Evolutionary conservation across 2,113 vertebrate species (phyloP).

Genomic region (Amblyornis subalaris): DNA sequence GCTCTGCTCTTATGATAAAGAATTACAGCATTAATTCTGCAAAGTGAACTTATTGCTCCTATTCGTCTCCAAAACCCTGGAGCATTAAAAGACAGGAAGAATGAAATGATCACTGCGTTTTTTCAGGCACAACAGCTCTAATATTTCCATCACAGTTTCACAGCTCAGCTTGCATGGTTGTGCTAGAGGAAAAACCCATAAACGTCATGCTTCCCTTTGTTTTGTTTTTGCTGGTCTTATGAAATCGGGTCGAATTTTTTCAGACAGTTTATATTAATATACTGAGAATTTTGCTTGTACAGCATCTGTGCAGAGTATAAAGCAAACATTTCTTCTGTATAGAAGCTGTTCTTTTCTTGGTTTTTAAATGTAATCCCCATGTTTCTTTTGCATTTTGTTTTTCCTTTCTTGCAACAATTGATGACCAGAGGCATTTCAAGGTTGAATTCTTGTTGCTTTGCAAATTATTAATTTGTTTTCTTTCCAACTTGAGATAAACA

Average conservation of each 20-base stretch:
- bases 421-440: constrained; percentile 53
- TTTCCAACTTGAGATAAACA: constrained; percentile 16
- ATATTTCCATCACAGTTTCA: constrained; percentile 88
- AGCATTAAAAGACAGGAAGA: constrained; percentile 92
- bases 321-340: constrained; percentile 34
- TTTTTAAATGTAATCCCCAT: constrained; percentile 12
- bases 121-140: constrained; percentile 83
- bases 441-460: constrained; percentile 1
- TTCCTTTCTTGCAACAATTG: constrained; percentile 16
- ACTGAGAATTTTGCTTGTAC: constrained; percentile 61
- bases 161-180: constrained; percentile 66
- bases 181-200: constrained; percentile 59
- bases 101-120: constrained; percentile 91
- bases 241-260: constrained; percentile 60
- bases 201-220: constrained; percentile 68
- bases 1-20: constrained; percentile 94
- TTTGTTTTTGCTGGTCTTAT: constrained; percentile 66
- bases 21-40: constrained; percentile 99
- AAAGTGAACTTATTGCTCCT: constrained; percentile 98
- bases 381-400: constrained; percentile 19
- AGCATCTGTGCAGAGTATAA: constrained; percentile 33
- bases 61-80: constrained; percentile 95
- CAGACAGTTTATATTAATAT: constrained; percentile 65
- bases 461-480: constrained; percentile 45
- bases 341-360: constrained; percentile 23